phyloP scores from a whole-genome alignment of 2,888 invertebrate species.

The Cotesia congregata region DNA sequence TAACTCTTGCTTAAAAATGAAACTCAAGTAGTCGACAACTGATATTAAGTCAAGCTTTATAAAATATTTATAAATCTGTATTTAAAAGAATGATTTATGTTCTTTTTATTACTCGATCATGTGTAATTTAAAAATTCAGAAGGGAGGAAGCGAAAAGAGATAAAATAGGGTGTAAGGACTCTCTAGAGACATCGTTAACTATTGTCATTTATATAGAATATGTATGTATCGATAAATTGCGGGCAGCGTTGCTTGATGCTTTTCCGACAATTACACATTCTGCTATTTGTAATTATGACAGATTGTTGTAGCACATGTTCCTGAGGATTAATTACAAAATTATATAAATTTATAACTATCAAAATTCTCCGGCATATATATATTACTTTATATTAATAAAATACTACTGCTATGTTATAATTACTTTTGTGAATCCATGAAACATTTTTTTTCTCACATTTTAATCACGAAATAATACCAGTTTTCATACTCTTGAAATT shows the following conservation, averaged over 20 bases:
- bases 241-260: neutral
- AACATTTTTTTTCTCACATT: too few relatives aligned
- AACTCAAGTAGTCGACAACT: too few relatives aligned
- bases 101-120: too few relatives aligned
- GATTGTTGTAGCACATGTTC: conserved; percentile 11
- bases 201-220: neutral
- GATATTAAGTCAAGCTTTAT: too few relatives aligned
- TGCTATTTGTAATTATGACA: conserved; percentile 19
- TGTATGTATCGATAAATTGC: neutral
- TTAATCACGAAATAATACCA: too few relatives aligned
- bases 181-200: neutral
- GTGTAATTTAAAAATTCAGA: too few relatives aligned
- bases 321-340: conserved; percentile 8
- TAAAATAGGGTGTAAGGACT: neutral
- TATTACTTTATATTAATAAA: neutral
- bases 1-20: too few relatives aligned
- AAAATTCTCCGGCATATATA: neutral
- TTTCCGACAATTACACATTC: neutral
- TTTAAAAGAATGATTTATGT: too few relatives aligned
- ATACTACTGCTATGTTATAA: neutral
- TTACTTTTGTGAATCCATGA: neutral
- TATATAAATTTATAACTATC: conserved; percentile 12
- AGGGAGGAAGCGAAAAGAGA: neutral
- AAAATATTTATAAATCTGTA: too few relatives aligned
- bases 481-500: too few relatives aligned